These are phyloP conservation scores for Drosophila phalerata DNA, from an alignment of 2,888 invertebrate species.

Conservation along the genomic window DNA sequence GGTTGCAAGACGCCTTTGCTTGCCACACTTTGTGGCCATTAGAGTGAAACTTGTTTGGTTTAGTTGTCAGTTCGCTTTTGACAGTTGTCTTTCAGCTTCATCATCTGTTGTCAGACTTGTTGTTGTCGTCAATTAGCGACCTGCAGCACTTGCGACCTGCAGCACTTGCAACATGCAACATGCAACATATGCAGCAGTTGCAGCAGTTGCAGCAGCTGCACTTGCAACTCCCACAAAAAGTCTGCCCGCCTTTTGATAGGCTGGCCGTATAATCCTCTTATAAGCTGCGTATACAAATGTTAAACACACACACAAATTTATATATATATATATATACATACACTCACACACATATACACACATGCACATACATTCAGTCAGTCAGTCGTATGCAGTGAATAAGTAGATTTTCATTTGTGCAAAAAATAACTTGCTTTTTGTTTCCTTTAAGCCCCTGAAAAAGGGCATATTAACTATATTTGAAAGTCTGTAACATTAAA, in stretches of 20 bases:
- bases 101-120: background rate
- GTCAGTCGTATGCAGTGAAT: conserved; percentile 27
- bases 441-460: conserved; percentile 9
- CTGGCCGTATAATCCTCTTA: conserved; percentile 48
- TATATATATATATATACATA: conserved; percentile 8
- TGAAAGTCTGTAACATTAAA: background rate
- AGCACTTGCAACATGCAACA: conserved; percentile 23
- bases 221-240: conserved; percentile 1
- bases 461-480: background rate
- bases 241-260: conserved; percentile 37
- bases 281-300: conserved; percentile 47
- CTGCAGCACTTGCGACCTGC: conserved; percentile 4
- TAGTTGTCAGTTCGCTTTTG: conserved; percentile 13
- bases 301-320: conserved; percentile 12
- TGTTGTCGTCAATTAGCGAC: conserved; percentile 51
- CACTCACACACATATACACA: background rate
- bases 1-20: conserved; percentile 33
- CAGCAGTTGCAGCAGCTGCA: conserved; percentile 1
- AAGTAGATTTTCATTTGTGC: conserved; percentile 51
- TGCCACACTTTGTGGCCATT: conserved; percentile 64
- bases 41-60: conserved; percentile 63
- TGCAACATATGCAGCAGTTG: conserved; percentile 1
- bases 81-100: background rate
- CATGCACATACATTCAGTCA: background rate
- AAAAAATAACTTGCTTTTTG: conserved; percentile 12